Evolutionary conservation across 2,113 vertebrate genomes (phyloP).

Genomic region (Alethe diademata): DNA sequence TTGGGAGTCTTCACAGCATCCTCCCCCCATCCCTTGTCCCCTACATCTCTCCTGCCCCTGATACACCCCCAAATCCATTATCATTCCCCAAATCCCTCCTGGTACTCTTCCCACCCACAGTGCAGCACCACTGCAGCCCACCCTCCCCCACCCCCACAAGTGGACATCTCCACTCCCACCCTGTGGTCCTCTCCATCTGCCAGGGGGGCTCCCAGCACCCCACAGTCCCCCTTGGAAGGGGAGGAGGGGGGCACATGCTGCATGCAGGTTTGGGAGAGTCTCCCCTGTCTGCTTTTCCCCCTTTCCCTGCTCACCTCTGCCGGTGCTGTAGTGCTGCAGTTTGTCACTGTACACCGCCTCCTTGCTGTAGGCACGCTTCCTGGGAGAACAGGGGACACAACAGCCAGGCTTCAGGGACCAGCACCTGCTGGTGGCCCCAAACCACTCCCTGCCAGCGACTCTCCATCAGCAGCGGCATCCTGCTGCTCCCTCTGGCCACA

Average conservation of each 20-base stretch:
- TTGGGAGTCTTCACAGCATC: neutral
- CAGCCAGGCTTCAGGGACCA: neutral
- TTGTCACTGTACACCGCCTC: constrained; percentile 98
- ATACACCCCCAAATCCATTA: neutral
- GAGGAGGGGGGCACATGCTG: rapidly evolving
- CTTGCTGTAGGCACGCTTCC: constrained; percentile 95
- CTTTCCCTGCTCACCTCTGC: constrained; percentile 85
- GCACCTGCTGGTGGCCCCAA: rapidly evolving
- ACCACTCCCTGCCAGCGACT: rapidly evolving
- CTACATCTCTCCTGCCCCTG: no score
- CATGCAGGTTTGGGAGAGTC: neutral
- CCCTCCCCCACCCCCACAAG: no score
- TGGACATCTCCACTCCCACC: neutral
- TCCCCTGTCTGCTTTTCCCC: rapidly evolving
- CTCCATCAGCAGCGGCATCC: rapidly evolving
- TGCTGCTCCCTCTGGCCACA: rapidly evolving
- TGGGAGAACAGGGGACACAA: constrained; percentile 47
- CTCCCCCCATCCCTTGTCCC: neutral
- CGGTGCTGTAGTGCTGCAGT: constrained; percentile 97
- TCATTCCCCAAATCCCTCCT: neutral
- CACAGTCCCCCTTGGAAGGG: rapidly evolving
- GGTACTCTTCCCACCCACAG: neutral
- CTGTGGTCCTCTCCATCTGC: neutral
- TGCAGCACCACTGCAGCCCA: neutral
- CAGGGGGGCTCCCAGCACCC: neutral